Conservation (phyloP, 2,888 invertebrate genomes). For the Tipula vernalis region DNA sequence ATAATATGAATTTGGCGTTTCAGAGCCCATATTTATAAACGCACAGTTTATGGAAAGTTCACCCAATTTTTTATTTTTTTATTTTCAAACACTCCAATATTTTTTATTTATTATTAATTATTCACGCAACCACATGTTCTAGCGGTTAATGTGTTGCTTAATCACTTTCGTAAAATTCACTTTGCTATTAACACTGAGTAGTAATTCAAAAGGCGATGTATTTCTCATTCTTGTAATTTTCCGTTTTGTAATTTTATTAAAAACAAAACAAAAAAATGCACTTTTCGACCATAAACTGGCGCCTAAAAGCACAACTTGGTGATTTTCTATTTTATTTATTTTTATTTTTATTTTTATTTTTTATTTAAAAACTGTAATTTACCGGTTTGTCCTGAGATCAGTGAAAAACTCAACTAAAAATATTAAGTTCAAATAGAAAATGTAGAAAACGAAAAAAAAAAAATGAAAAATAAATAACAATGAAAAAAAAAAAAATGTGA, state of each 20-base stretch:
- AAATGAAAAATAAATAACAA: background rate
- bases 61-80: background rate
- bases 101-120: too few relatives aligned
- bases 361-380: background rate
- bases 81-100: background rate
- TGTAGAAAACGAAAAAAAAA: background rate
- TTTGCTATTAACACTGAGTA: background rate
- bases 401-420: background rate
- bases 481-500: background rate
- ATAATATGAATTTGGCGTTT: background rate
- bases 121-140: background rate
- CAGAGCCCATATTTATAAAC: background rate
- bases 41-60: background rate
- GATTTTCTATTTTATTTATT: background rate
- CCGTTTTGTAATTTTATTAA: background rate
- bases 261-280: background rate
- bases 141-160: background rate
- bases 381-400: background rate
- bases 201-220: background rate
- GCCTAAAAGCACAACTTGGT: background rate
- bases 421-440: background rate
- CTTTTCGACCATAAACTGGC: background rate
- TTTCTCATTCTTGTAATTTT: background rate
- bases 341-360: background rate
- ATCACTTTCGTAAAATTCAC: background rate